phyloP scores from a whole-genome alignment of 2,797 vertebrate genomes.

The Mormyrus proboscirostris region DNA sequence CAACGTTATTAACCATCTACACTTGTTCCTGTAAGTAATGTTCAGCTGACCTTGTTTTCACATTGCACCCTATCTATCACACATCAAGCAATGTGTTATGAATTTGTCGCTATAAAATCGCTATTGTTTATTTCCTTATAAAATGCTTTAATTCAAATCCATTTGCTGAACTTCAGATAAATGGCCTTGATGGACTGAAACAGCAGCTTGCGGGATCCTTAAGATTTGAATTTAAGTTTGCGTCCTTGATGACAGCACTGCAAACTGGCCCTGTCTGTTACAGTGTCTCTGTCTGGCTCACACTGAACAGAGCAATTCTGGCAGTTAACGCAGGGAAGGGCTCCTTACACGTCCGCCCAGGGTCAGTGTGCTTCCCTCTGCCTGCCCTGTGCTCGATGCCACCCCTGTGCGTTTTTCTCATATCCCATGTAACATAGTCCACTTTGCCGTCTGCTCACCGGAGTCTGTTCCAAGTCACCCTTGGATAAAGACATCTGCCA shows the following conservation, averaged over 20 bases:
- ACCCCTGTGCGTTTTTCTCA: neutral
- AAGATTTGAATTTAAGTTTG: neutral
- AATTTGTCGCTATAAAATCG: neutral
- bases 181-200: neutral
- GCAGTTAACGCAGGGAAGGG: neutral
- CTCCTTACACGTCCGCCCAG: neutral
- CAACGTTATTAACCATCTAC: neutral
- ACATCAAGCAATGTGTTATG: neutral
- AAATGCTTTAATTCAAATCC: neutral
- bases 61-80: neutral
- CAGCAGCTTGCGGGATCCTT: neutral
- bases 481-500: constrained; percentile 9
- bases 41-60: neutral
- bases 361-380: neutral
- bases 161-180: neutral
- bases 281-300: neutral
- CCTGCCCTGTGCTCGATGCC: neutral
- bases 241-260: neutral
- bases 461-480: neutral
- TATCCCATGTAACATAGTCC: neutral
- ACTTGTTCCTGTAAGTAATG: neutral
- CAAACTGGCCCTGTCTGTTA: neutral
- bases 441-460: neutral
- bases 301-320: neutral
- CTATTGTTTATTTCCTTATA: neutral